Base-by-base conservation (phyloP, 2,797 vertebrate species). In the Knipowitschia caucasica region DNA sequence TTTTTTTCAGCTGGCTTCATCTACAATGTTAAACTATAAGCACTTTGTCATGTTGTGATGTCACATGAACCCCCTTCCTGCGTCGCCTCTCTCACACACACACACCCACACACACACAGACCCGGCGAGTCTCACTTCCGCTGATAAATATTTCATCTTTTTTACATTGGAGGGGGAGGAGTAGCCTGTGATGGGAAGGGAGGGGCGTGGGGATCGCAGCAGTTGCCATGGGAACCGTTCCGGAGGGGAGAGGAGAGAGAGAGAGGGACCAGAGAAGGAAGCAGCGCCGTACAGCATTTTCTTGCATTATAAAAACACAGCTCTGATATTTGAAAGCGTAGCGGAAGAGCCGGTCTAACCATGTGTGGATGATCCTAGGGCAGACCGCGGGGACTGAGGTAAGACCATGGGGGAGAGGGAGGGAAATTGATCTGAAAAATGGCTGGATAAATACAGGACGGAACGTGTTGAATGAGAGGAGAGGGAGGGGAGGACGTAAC, bases 141-240 rank as follows among this genome's bases (percentile, higher is more conserved):
- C n/a, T n/a, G n/a, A n/a, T n/a, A n/a, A 88, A 88, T 83, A 87
- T 89, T 82, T n/a, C n/a, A n/a, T n/a, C n/a, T n/a, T n/a, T n/a
- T n/a, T n/a, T n/a, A n/a, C n/a, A n/a, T n/a, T n/a, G n/a, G n/a
- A n/a, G n/a, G n/a, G n/a, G n/a, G n/a, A n/a, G n/a, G n/a, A n/a
- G n/a, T n/a, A 69, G 85, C 83, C 77, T 2, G 23, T 36, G 20
- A 29, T 4, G 3, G 33, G 27, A 34, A 56, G 30, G 58, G 75
- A 4, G 51, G 71, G 30, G 65, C 38, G 45, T 52, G 23, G 23
- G 50, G 78, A 56, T 65, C 50, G 66, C 21, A 3, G 47, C 81
- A 69, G 88, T 91, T 89, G 86, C 89, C 84, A 88, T 73, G 88
- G 82, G 60, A 86, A 88, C 84, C 26, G 75, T 46, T 65, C 66